A percentile compares a stretch with the other conserved stretches of the same genome.
phyloP scores from a whole-genome alignment of 2,113 vertebrate species.

The Eptesicus fuscus region DNA sequence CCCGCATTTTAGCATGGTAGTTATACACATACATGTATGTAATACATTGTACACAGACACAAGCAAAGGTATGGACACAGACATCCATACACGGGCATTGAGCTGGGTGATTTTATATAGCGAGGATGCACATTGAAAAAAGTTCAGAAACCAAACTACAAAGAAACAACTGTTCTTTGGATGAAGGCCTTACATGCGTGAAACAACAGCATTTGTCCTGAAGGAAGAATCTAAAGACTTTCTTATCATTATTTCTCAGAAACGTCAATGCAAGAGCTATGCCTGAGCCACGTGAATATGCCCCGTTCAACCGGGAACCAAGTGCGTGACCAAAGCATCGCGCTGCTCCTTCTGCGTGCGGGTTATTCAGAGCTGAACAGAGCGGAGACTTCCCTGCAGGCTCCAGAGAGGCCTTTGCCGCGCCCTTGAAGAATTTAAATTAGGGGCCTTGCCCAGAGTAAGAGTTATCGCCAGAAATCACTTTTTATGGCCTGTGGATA shows the following conservation, averaged over 20 bases:
- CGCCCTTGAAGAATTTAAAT: not conserved
- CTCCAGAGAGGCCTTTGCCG: not conserved
- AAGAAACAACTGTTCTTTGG: not conserved
- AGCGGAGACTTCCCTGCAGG: not conserved
- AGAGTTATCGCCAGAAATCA: not conserved
- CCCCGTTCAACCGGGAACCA: not conserved
- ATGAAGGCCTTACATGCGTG: not conserved
- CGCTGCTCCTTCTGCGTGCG: rapidly evolving
- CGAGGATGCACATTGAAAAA: not conserved
- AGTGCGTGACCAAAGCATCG: not conserved
- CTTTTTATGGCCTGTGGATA: too few species aligned
- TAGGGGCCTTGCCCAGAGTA: not conserved
- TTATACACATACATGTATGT: too few species aligned
- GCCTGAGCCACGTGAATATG: not conserved
- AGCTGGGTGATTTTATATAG: not conserved
- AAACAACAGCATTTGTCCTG: not conserved
- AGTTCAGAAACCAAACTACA: not conserved
- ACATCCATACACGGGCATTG: rapidly evolving
- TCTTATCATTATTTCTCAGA: not conserved
- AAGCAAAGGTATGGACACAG: too few species aligned
- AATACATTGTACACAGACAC: not conserved
- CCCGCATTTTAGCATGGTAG: not conserved
- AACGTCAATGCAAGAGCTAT: not conserved
- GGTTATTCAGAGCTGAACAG: not conserved
- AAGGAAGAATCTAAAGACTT: not conserved